These are phyloP conservation scores for Oedothorax gibbosus DNA, from an alignment of 1,140 invertebrate species.

Conservation along the genomic window DNA sequence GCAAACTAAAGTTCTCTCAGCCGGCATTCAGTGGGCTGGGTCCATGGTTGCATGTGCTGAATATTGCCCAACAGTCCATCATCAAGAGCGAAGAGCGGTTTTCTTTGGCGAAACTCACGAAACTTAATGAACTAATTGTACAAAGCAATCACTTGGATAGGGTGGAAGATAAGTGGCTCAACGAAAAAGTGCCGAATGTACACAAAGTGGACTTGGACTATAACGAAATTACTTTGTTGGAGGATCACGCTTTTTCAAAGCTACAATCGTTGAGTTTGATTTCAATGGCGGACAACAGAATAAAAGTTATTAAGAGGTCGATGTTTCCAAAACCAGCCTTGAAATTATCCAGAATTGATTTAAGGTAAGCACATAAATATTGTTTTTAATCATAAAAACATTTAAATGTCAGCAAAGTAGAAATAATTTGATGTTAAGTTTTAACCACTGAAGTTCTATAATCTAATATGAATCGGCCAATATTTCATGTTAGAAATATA, in stretches of 20 bases:
- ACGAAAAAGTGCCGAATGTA: constrained; percentile 34
- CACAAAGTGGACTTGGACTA: constrained; percentile 27
- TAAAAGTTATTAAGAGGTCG: constrained; percentile 14
- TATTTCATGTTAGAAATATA: neutral
- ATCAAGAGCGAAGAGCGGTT: constrained; percentile 40
- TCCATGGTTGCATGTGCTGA: constrained; percentile 16
- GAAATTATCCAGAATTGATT: constrained; percentile 23
- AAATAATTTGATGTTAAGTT: no score
- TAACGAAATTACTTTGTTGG: constrained; percentile 18
- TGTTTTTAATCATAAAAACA: no score
- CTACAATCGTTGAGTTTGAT: constrained; percentile 2
- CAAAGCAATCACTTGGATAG: neutral
- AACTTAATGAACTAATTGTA: constrained; percentile 19
- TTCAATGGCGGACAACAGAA: constrained; percentile 35
- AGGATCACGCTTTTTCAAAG: constrained; percentile 30
- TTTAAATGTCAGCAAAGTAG: no score
- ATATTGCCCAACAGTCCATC: constrained; percentile 21
- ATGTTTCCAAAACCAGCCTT: constrained; percentile 38
- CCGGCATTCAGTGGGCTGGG: constrained; percentile 40
- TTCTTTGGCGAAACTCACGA: constrained; percentile 14
- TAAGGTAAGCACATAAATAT: constrained; percentile 27
- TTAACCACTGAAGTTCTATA: no score
- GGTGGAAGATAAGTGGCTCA: constrained; percentile 35
- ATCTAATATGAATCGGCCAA: no score
- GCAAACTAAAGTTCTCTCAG: constrained; percentile 7